Percentiles rank a stretch among this genome's conserved stretches.
phyloP scores from a whole-genome alignment of 2,888 invertebrate genomes.

The Prosapia bicincta region DNA sequence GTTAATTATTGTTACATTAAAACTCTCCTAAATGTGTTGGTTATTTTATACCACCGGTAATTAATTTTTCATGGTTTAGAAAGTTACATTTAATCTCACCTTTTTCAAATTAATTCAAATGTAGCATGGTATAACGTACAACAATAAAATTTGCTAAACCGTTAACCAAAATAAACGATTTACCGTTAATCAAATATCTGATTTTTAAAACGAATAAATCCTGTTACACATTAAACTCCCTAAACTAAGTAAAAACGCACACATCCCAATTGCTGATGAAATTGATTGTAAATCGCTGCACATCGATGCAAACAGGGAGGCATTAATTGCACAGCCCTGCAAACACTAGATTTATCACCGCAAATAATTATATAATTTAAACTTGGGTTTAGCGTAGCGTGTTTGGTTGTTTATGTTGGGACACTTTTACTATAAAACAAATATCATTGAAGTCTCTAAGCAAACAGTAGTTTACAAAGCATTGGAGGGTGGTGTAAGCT shows the following conservation, averaged over 20 bases:
- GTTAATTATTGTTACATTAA: no score
- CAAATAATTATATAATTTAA: conserved; percentile 2
- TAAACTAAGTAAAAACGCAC: not conserved
- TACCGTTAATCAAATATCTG: no score
- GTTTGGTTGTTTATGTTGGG: not conserved
- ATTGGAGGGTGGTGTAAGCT: not conserved
- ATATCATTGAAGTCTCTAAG: not conserved
- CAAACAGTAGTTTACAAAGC: not conserved
- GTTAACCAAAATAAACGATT: no score
- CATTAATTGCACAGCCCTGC: not conserved
- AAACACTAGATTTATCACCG: not conserved
- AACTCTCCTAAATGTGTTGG: no score
- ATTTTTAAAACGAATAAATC: no score
- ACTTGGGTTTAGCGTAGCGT: not conserved
- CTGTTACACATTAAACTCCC: no score
- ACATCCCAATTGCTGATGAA: not conserved
- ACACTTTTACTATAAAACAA: not conserved
- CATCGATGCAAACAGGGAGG: not conserved
- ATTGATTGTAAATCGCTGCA: not conserved
- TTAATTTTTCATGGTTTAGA: no score
- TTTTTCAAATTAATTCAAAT: no score
- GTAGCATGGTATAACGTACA: no score
- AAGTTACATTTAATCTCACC: no score
- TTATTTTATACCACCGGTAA: no score
- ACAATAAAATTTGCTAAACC: no score